A percentile compares a stretch with the other conserved stretches of the same genome.
Evolutionary conservation across 2,797 vertebrate genomes (phyloP).

Genomic region (Gallirallus australis): DNA sequence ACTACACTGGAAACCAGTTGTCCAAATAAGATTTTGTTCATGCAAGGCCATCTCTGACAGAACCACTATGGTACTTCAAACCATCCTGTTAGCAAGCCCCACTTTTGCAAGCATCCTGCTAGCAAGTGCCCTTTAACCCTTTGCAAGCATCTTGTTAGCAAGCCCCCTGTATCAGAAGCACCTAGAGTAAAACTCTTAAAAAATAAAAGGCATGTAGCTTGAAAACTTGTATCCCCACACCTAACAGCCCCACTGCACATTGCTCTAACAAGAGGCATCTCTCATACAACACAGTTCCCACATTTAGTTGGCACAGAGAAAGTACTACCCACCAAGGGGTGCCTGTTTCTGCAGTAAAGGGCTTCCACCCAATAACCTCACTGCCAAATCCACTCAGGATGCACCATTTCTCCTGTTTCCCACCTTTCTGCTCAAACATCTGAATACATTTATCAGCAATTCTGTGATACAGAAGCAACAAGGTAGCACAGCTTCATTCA

Average conservation of each 20-base stretch:
- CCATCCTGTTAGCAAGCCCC: no score
- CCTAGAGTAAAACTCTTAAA: not conserved
- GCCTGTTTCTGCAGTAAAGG: not conserved
- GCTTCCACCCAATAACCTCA: not conserved
- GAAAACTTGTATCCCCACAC: not conserved
- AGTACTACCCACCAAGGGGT: not conserved
- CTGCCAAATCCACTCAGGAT: not conserved
- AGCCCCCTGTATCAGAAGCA: no score
- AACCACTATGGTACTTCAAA: no score
- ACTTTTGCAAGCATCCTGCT: no score
- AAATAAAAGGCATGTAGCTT: not conserved
- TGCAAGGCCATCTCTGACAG: no score
- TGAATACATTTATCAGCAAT: not conserved
- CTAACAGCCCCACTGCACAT: not conserved
- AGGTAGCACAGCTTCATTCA: not conserved
- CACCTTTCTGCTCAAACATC: not conserved
- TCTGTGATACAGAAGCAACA: not conserved
- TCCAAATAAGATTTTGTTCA: no score
- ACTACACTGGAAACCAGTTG: no score
- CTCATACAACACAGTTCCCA: not conserved
- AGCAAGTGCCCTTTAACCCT: no score
- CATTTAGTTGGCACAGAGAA: not conserved
- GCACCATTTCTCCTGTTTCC: not conserved
- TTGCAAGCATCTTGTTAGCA: no score
- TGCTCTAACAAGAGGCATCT: not conserved